Evolutionary conservation across 23 tunicate genomes (phyloP).

Genomic region (Oikopleura vanhoeffeni): DNA sequence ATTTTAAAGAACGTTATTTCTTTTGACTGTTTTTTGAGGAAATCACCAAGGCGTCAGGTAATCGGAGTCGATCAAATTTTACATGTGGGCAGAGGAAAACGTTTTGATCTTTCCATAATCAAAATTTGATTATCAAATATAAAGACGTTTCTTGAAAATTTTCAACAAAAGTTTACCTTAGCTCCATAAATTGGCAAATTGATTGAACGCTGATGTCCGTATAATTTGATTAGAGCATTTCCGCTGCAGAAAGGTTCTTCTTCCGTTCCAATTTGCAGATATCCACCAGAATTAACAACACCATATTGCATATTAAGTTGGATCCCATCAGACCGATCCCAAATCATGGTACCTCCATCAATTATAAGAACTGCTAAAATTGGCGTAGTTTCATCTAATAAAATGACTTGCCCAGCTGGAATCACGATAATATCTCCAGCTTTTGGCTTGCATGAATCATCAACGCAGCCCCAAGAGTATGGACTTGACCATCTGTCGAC

Average conservation of each 20-base stretch:
- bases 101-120: too few relatives aligned
- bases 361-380: conserved; percentile 8
- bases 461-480: conserved; percentile 4
- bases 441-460: conserved; percentile 8
- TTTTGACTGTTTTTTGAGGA: too few relatives aligned
- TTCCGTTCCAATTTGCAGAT: conserved; percentile 51
- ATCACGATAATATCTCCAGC: conserved; percentile 31
- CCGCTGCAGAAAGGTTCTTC: conserved; percentile 29
- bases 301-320: conserved; percentile 5
- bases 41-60: too few relatives aligned
- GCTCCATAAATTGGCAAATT: conserved; percentile 91
- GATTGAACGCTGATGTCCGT: conserved; percentile 46
- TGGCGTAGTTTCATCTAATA: conserved; percentile 21
- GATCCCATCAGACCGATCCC: not conserved
- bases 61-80: too few relatives aligned
- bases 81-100: too few relatives aligned
- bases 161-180: too few relatives aligned
- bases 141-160: too few relatives aligned
- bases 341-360: conserved; percentile 12
- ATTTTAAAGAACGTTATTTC: too few relatives aligned
- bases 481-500: conserved; percentile 10
- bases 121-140: too few relatives aligned
- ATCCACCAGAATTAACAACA: not conserved
- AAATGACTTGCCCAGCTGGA: conserved; percentile 19
- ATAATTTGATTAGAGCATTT: conserved; percentile 37